A percentile compares a stretch with the other conserved stretches of the same genome.
These are phyloP conservation scores for Sciurus carolinensis DNA, from an alignment of 2,797 vertebrate genomes.

Conservation along the genomic window DNA sequence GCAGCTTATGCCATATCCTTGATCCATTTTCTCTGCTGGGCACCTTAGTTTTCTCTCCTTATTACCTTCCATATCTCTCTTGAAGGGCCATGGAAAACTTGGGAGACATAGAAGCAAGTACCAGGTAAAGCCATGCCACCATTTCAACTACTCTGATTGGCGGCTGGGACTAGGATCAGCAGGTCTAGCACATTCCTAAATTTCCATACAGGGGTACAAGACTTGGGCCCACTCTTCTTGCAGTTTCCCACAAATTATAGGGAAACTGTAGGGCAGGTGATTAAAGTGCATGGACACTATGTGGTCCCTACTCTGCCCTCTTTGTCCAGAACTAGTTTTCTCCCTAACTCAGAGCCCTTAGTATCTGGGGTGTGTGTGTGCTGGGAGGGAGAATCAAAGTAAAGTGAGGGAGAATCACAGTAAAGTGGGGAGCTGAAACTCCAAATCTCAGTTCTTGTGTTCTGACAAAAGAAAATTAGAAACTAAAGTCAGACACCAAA, in stretches of 20 bases:
- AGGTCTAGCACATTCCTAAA: background rate
- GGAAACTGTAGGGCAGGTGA: background rate
- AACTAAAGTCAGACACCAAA: too few relatives aligned
- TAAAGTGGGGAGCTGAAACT: too few relatives aligned
- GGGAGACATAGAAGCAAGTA: background rate
- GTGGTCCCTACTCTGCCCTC: background rate
- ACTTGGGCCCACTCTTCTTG: background rate
- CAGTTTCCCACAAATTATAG: background rate
- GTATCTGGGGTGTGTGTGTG: background rate
- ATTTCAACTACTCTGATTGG: background rate
- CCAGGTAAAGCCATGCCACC: background rate
- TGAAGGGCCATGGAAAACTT: background rate
- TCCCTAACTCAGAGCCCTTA: background rate
- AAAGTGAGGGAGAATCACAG: too few relatives aligned
- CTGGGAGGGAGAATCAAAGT: background rate
- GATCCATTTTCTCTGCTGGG: background rate
- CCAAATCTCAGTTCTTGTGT: too few relatives aligned
- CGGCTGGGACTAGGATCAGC: background rate
- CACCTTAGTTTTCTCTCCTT: background rate
- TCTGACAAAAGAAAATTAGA: too few relatives aligned
- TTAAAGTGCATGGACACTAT: background rate
- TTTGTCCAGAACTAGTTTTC: background rate
- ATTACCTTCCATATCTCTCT: background rate
- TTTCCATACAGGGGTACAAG: background rate
- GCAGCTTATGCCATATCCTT: background rate